These are phyloP conservation scores for Cacatua alba DNA, from an alignment of 2,113 vertebrate species.

Conservation along the genomic window DNA sequence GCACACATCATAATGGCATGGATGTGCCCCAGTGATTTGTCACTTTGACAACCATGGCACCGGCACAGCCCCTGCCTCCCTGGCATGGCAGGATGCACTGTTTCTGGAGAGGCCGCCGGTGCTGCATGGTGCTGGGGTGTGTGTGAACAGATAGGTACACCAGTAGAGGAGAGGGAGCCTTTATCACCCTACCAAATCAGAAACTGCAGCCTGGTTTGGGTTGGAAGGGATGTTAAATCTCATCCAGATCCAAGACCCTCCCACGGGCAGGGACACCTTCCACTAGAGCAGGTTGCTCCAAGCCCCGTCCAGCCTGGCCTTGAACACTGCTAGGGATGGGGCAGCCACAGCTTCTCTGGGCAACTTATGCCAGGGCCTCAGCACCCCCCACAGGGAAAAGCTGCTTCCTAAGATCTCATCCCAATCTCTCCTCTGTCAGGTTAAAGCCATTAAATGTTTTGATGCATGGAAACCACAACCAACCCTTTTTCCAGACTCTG, in stretches of 20 bases:
- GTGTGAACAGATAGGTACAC: background rate
- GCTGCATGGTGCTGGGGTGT: background rate
- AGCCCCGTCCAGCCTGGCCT: background rate
- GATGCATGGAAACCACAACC: background rate
- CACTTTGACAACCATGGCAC: background rate
- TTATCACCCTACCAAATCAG: background rate
- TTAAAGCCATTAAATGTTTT: background rate
- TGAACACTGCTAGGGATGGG: background rate
- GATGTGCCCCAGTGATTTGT: background rate
- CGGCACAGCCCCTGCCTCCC: background rate
- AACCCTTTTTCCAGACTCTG: fast-evolving
- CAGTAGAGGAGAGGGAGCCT: background rate
- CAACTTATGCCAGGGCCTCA: background rate
- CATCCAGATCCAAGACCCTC: background rate
- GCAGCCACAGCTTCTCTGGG: background rate
- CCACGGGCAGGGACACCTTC: background rate
- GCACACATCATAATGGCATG: background rate
- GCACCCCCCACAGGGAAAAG: background rate
- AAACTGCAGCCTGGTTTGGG: background rate
- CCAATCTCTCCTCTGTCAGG: background rate
- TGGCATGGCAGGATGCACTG: no score
- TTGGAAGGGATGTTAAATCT: background rate
- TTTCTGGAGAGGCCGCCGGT: background rate
- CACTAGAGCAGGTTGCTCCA: background rate
- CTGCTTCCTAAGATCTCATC: background rate